A percentile compares a stretch with the other conserved stretches of the same genome.
phyloP scores from a whole-genome alignment of 2,113 vertebrate species.

The Chaetops frenatus region DNA sequence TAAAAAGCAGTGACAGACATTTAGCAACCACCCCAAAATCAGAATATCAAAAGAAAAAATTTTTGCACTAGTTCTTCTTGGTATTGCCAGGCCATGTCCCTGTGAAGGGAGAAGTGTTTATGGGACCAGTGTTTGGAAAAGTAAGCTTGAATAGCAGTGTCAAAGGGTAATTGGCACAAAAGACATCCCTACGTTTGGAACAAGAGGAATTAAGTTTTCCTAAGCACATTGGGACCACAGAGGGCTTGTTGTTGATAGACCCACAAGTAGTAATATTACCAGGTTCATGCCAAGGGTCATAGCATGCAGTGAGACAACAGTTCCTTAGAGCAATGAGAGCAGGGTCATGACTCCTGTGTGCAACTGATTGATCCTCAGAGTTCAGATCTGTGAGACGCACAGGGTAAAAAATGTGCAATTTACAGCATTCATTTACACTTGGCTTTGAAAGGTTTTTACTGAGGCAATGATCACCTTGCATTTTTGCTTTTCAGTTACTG shows the following conservation, averaged over 20 bases:
- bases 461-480: not conserved
- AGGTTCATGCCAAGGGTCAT: slow-evolving; percentile 35
- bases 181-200: slow-evolving; percentile 23
- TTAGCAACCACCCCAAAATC: not conserved
- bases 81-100: not conserved
- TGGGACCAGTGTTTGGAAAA: slow-evolving; percentile 4
- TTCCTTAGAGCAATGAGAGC: slow-evolving; percentile 27
- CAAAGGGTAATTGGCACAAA: slow-evolving; percentile 35
- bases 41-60: not conserved
- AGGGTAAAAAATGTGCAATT: not conserved
- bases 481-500: slow-evolving; percentile 8
- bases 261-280: slow-evolving; percentile 31
- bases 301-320: slow-evolving; percentile 24
- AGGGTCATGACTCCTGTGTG: slow-evolving; percentile 8
- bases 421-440: not conserved
- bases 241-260: slow-evolving; percentile 26
- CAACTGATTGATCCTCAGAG: slow-evolving; percentile 27
- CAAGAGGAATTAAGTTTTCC: slow-evolving; percentile 37
- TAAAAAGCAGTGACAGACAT: not conserved
- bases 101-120: not conserved
- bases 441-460: not conserved
- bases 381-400: not conserved
- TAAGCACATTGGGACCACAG: slow-evolving; percentile 32
- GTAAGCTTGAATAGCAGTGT: not conserved
- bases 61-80: not conserved